Base-by-base conservation (phyloP, 2,888 invertebrate genomes). In the Unio delphinus region DNA sequence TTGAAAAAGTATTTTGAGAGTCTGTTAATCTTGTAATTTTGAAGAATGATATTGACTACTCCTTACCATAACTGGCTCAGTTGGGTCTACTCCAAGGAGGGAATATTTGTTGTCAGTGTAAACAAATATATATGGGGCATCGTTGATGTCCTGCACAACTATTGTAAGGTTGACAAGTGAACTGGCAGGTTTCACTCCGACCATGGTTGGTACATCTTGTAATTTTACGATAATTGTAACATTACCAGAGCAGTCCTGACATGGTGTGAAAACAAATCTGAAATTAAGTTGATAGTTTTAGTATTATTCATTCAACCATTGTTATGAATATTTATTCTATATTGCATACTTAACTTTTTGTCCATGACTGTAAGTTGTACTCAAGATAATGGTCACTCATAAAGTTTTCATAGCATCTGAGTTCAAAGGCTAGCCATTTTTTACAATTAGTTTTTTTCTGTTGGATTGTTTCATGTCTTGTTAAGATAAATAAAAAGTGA, bases 231-330 rank as follows among this genome's bases (percentile, higher is more conserved):
- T 65, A 11, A 77, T 56, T 20, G 69, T 65, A 30, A 70, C 68
- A 15, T 67, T 54, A 28, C 81, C 81, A 55, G 55, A 68, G 63
- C 79, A 80, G 62, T 81, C 73, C 6, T 64, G 45, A 63, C 79
- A 78, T 23, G 79, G 80, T n/a, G 73, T 73, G 62, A 70, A 75
- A 7, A 67, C 45, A 55, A 81, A 57, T 17, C 80, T 80, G 69
- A 7, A 61, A 63, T n/a, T 28, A 26, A 54, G 55, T 6, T 61
- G 30, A 55, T 18, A 61, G 30, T 54, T 11, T 17, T 45, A 26
- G 34, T 57, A 17, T 23, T 55, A 17, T 20, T n/a, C 8, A 45
- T 45, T 45, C 45, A 45, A 45, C 45, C 45, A 45, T 11, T 34
- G 34, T 34, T 34, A 34, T 34, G 34, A 7, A 34, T 34, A 8